Evolutionary conservation across 2,113 vertebrate genomes (phyloP).

Genomic region (Nansenia antarctica): DNA sequence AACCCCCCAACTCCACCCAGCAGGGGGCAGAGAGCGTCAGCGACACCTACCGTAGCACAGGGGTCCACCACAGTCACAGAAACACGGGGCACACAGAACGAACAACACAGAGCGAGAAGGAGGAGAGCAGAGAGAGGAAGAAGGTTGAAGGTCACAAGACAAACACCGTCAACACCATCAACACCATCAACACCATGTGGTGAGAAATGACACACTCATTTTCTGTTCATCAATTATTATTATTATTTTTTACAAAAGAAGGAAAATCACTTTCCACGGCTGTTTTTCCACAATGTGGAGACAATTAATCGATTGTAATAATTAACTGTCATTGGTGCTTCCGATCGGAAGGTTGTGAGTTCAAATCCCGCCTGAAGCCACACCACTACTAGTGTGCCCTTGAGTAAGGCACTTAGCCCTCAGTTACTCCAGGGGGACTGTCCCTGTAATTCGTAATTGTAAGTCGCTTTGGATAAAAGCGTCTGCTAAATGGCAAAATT

Average conservation of each 20-base stretch:
- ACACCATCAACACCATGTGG: slow-evolving; percentile 49
- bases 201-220: slow-evolving; percentile 71
- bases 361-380: too few species aligned
- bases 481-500: too few species aligned
- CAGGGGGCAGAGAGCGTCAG: slow-evolving; percentile 60
- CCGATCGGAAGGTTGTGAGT: too few species aligned
- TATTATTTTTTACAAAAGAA: too few species aligned
- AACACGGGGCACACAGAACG: slow-evolving; percentile 75
- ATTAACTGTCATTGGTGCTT: slow-evolving; percentile 45
- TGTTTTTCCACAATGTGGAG: slow-evolving; percentile 30
- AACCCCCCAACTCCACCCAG: slow-evolving; percentile 51
- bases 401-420: too few species aligned
- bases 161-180: slow-evolving; percentile 64
- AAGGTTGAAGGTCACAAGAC: slow-evolving; percentile 76
- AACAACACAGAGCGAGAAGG: slow-evolving; percentile 72
- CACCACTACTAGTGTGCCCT: too few species aligned
- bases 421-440: too few species aligned
- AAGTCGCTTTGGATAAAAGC: too few species aligned
- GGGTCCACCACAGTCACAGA: slow-evolving; percentile 76
- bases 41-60: slow-evolving; percentile 79
- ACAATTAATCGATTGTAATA: slow-evolving; percentile 44
- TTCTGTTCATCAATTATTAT: background rate
- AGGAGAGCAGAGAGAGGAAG: slow-evolving; percentile 77
- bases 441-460: too few species aligned
- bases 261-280: background rate